phyloP scores from a whole-genome alignment of 1,140 invertebrate genomes.

The Drosophila subobscura region DNA sequence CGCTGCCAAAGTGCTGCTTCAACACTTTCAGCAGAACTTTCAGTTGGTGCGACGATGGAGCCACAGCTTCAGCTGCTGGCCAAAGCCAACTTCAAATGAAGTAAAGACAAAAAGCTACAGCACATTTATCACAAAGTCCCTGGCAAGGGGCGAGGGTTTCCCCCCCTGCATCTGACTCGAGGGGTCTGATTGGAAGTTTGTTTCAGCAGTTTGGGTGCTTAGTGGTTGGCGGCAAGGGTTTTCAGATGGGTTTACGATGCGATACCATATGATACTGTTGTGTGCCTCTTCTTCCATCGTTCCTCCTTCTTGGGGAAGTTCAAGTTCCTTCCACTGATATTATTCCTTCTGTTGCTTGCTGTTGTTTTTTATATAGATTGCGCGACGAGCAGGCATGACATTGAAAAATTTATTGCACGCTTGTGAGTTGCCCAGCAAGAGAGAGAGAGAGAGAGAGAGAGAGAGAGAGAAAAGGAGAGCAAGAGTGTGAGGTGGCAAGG shows the following conservation, averaged over 20 bases:
- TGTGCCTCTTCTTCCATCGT: not conserved
- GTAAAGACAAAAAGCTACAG: conserved; percentile 81
- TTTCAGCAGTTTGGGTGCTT: conserved; percentile 76
- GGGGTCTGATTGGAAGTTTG: conserved; percentile 77
- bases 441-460: conserved; percentile 20
- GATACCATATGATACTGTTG: conserved; percentile 6
- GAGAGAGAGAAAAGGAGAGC: not conserved
- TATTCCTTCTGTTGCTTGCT: conserved; percentile 34
- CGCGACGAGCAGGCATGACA: conserved; percentile 73
- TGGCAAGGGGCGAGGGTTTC: conserved; percentile 29
- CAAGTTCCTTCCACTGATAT: conserved; percentile 17
- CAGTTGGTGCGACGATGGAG: conserved; percentile 8
- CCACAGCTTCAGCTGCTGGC: conserved; percentile 34
- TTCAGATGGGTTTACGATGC: conserved; percentile 19
- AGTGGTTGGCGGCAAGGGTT: conserved; percentile 56
- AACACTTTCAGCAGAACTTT: conserved; percentile 62
- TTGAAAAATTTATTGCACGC: conserved; percentile 82
- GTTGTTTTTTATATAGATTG: conserved; percentile 70
- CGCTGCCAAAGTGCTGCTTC: conserved; percentile 80
- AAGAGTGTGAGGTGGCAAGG: not conserved
- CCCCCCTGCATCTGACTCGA: conserved; percentile 20
- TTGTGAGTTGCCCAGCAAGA: conserved; percentile 69
- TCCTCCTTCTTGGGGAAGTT: not conserved
- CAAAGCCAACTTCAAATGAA: conserved; percentile 71
- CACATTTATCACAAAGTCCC: conserved; percentile 81